Conservation (phyloP, 2,797 vertebrate species). For the Pterois miles region DNA sequence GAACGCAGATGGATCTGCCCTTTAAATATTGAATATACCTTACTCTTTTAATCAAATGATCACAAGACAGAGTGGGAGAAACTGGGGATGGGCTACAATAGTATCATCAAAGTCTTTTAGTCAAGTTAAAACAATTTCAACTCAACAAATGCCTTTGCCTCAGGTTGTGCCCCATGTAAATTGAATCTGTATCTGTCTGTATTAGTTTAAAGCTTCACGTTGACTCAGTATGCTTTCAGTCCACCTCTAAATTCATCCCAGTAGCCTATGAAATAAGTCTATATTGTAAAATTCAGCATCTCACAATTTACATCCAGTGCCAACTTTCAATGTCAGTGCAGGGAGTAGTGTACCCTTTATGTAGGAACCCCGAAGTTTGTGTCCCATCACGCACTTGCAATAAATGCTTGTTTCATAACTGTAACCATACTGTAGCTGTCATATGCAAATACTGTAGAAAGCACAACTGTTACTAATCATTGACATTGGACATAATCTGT, state of each 20-base stretch:
- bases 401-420: neutral
- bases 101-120: neutral
- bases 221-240: neutral
- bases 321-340: neutral
- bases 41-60: neutral
- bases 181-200: too few species aligned
- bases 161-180: neutral
- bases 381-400: neutral
- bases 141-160: neutral
- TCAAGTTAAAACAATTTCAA: neutral
- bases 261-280: neutral
- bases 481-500: neutral
- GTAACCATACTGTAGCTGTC: neutral
- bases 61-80: neutral
- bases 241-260: neutral
- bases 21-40: neutral
- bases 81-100: neutral
- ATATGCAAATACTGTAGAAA: neutral
- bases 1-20: too few species aligned
- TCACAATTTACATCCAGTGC: neutral
- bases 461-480: neutral
- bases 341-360: neutral
- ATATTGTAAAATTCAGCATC: neutral
- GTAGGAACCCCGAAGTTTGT: neutral
- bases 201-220: neutral